Evolutionary conservation across 2,888 invertebrate species (phyloP).

Genomic region (Zygogramma bicolorata): DNA sequence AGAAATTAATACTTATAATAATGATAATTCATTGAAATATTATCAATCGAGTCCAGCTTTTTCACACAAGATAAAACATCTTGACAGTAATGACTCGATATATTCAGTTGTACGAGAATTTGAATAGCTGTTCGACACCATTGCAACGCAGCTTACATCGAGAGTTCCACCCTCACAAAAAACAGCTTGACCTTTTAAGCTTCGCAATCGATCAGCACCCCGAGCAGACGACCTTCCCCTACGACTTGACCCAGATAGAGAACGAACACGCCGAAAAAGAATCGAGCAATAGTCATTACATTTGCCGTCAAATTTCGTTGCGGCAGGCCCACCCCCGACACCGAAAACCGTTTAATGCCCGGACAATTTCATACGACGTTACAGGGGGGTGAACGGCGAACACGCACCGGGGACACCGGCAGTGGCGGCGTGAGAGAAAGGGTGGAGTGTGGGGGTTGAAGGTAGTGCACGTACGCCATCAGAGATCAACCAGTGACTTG

Average conservation of each 20-base stretch:
- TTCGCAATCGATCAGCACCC: conserved; percentile 32
- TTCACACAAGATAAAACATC: too few species aligned
- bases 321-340: conserved; percentile 25
- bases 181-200: conserved; percentile 31
- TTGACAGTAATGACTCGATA: too few species aligned
- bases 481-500: too few species aligned
- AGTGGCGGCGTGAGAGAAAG: conserved; percentile 16
- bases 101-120: too few species aligned
- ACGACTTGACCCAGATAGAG: conserved; percentile 36
- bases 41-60: too few species aligned
- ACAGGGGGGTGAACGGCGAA: conserved; percentile 27
- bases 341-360: conserved; percentile 30
- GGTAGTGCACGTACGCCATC: too few species aligned
- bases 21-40: too few species aligned
- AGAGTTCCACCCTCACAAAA: background rate
- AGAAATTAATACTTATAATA: too few species aligned
- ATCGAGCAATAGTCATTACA: conserved; percentile 35
- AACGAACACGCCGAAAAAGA: conserved; percentile 28
- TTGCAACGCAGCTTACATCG: background rate
- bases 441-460: background rate
- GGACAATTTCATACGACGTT: conserved; percentile 30
- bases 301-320: conserved; percentile 33
- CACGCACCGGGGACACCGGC: conserved; percentile 31
- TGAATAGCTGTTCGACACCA: background rate
- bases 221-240: conserved; percentile 32